phyloP scores from a whole-genome alignment of 2,888 invertebrate species.

The Acleris holmiana region DNA sequence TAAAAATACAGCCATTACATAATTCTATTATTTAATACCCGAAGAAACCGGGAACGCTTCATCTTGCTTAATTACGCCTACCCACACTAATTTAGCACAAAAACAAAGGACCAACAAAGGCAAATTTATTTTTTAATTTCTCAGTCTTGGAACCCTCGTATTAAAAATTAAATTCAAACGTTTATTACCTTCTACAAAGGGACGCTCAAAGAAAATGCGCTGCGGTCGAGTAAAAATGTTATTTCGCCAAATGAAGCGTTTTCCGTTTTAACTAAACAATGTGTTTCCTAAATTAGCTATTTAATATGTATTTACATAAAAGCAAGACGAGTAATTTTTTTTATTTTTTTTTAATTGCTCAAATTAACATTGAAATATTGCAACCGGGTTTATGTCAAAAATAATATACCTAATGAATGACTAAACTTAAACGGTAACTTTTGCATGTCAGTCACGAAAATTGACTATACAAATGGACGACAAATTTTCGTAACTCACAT shows the following conservation, averaged over 20 bases:
- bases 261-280: background rate
- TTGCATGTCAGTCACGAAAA: too few relatives aligned
- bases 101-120: conserved; percentile 74
- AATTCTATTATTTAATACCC: conserved; percentile 67
- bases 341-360: too few relatives aligned
- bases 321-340: too few relatives aligned
- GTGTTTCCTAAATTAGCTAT: background rate
- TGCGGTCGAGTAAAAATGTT: conserved; percentile 10
- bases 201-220: conserved; percentile 37
- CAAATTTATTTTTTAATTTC: conserved; percentile 77
- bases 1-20: conserved; percentile 55
- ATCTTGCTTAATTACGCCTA: conserved; percentile 78
- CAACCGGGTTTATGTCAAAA: too few relatives aligned
- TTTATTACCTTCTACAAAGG: conserved; percentile 58
- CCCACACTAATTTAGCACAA: conserved; percentile 77
- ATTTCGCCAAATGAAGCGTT: conserved; percentile 9
- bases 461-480: too few relatives aligned
- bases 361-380: too few relatives aligned
- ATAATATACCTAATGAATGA: too few relatives aligned
- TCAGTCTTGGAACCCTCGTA: conserved; percentile 60
- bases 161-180: conserved; percentile 68
- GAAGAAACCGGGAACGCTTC: conserved; percentile 35
- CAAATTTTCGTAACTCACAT: too few relatives aligned
- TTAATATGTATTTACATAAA: too few relatives aligned
- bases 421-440: too few relatives aligned